Evolutionary conservation across 2,888 invertebrate genomes (phyloP).

Genomic region (Parnassius apollo): DNA sequence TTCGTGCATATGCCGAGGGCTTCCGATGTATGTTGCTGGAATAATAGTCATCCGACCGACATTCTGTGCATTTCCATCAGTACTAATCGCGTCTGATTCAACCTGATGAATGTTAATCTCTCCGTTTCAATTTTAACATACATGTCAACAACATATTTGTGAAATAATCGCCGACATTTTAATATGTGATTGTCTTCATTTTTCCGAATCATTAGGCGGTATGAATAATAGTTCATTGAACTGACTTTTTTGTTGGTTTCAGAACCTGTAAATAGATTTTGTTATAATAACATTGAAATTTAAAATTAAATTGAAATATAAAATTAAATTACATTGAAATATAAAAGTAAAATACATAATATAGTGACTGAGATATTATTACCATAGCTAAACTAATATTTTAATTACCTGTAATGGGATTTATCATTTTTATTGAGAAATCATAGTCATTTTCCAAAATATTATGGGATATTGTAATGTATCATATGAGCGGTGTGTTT

Average conservation of each 20-base stretch:
- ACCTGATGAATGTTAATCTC: constrained; percentile 33
- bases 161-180: constrained; percentile 32
- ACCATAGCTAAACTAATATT: not conserved
- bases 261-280: not conserved
- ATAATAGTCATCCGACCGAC: too few species aligned
- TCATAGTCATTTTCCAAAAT: constrained; percentile 32
- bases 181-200: constrained; percentile 30
- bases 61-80: constrained; percentile 38
- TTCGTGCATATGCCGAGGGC: too few species aligned
- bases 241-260: too few species aligned
- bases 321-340: too few species aligned
- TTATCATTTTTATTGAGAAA: constrained; percentile 2
- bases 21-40: too few species aligned
- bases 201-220: too few species aligned
- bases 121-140: constrained; percentile 29
- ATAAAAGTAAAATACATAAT: too few species aligned
- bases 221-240: too few species aligned
- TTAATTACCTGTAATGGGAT: not conserved
- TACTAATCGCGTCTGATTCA: constrained; percentile 34
- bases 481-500: constrained; percentile 35
- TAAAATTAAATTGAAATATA: too few species aligned
- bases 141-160: not conserved
- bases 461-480: constrained; percentile 39
- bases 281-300: not conserved
- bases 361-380: too few species aligned